Evolutionary conservation across 2,797 vertebrate species (phyloP).

Genomic region (Ctenochaetus hawaiiensis): DNA sequence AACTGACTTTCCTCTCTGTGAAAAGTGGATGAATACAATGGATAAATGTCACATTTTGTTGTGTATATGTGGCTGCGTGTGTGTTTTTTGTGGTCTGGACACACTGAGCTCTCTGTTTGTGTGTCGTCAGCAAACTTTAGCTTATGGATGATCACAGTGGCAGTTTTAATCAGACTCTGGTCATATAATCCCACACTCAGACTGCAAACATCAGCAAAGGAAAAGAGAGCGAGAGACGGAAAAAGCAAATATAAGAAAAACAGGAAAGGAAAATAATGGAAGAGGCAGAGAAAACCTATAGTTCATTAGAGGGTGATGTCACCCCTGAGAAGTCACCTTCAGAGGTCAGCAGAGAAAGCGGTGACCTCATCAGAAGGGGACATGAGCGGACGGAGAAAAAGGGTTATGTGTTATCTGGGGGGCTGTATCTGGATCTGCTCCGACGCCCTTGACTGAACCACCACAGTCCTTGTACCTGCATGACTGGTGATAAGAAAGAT

Average conservation of each 20-base stretch:
- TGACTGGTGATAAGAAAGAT: constrained; percentile 76
- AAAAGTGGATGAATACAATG: constrained; percentile 1
- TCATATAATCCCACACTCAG: constrained; percentile 26
- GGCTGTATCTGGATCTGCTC: constrained; percentile 75
- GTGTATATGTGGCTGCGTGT: background rate
- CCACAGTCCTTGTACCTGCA: constrained; percentile 72
- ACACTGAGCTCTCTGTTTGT: constrained; percentile 5
- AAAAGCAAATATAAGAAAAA: background rate
- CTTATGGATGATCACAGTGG: constrained; percentile 39
- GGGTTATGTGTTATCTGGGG: constrained; percentile 75
- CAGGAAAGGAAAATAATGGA: constrained; percentile 5
- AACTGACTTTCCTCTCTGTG: constrained; percentile 18
- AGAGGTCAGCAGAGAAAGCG: constrained; percentile 49
- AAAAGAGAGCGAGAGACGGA: background rate
- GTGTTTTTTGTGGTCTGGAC: background rate
- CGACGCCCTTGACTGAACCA: constrained; percentile 74
- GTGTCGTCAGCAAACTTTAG: constrained; percentile 45
- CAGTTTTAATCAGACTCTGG: constrained; percentile 24
- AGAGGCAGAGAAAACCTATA: constrained; percentile 8
- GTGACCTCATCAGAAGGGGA: constrained; percentile 68
- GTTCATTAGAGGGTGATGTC: constrained; percentile 61
- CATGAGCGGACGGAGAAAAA: constrained; percentile 32
- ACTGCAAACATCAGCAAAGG: constrained; percentile 40
- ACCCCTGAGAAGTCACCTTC: constrained; percentile 47
- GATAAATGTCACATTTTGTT: background rate